A percentile compares a stretch with the other conserved stretches of the same genome.
Conservation (phyloP, 2,113 vertebrate genomes). For the Ondatra zibethicus region DNA sequence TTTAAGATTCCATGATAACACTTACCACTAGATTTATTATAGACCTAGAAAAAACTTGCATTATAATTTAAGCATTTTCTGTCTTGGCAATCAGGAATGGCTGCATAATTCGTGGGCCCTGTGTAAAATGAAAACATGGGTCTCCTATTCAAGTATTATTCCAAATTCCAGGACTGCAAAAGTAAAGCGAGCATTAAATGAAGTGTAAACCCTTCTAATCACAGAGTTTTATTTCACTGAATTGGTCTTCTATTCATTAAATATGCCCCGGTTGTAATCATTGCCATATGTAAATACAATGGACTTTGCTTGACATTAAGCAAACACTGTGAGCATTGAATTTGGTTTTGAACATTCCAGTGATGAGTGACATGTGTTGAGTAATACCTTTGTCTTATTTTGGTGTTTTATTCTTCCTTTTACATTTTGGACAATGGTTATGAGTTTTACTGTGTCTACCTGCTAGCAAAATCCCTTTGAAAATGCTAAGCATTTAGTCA, state of each 20-base stretch:
- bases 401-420: conserved; percentile 38
- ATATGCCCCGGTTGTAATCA: background rate
- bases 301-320: conserved; percentile 24
- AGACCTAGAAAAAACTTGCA: background rate
- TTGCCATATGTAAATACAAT: conserved; percentile 17
- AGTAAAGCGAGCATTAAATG: background rate
- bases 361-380: background rate
- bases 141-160: background rate
- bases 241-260: background rate
- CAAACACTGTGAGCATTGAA: conserved; percentile 29
- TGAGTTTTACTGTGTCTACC: conserved; percentile 25
- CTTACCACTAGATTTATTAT: background rate
- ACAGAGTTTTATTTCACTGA: background rate
- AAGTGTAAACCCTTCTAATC: background rate
- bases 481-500: background rate
- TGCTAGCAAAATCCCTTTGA: conserved; percentile 49
- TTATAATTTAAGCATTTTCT: background rate
- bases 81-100: background rate
- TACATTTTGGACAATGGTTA: conserved; percentile 10
- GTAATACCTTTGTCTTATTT: conserved; percentile 1
- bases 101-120: background rate
- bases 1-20: background rate
- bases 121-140: background rate
- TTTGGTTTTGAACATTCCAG: conserved; percentile 33
- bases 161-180: background rate